These are phyloP conservation scores for Fulica atra DNA, from an alignment of 2,113 vertebrate genomes.

Conservation along the genomic window DNA sequence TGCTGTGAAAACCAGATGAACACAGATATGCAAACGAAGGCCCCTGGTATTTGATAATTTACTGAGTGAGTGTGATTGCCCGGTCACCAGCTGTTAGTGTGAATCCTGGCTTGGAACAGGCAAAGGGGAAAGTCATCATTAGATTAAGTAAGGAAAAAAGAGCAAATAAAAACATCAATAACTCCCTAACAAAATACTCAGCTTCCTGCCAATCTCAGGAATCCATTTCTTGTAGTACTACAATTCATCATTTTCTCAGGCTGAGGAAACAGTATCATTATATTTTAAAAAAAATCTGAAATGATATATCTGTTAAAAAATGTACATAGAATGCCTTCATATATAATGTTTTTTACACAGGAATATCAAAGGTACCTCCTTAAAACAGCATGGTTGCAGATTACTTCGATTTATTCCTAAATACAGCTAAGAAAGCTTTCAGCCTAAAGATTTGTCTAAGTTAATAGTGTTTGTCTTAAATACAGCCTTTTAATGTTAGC, in stretches of 20 bases:
- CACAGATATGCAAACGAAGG: not conserved
- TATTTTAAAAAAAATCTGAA: not conserved
- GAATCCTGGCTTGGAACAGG: not conserved
- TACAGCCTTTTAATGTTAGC: not conserved
- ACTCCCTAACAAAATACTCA: not conserved
- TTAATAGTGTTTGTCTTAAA: not conserved
- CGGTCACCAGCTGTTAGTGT: not conserved
- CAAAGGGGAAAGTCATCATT: not conserved
- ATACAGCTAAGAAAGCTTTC: not conserved
- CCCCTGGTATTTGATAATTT: slow-evolving; percentile 2
- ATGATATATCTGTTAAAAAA: not conserved
- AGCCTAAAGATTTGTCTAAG: not conserved
- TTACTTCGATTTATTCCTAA: not conserved
- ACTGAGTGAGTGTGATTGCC: not conserved
- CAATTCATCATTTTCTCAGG: not conserved
- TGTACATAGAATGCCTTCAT: not conserved
- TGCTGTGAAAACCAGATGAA: not conserved
- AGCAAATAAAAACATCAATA: not conserved
- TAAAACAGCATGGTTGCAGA: not conserved
- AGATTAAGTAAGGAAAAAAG: not conserved
- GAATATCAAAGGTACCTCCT: not conserved
- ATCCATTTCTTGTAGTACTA: not conserved
- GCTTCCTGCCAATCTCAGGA: not conserved
- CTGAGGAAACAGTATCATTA: not conserved
- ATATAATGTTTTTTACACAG: not conserved